A percentile compares a stretch with the other conserved stretches of the same genome.
These are phyloP conservation scores for Phoenicopterus ruber DNA, from an alignment of 2,113 vertebrate species.

Conservation along the genomic window DNA sequence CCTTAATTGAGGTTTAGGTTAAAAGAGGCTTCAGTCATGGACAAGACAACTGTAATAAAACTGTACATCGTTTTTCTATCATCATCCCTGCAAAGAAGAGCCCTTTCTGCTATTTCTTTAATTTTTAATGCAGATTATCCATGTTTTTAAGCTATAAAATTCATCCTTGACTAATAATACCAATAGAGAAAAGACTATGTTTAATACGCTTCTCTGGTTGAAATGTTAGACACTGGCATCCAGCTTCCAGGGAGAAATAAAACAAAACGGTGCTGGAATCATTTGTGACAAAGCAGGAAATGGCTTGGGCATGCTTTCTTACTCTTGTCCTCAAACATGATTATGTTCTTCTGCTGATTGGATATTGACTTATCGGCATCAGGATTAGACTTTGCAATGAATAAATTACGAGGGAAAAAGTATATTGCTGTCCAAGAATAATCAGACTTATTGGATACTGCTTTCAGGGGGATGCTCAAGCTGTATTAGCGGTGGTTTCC, in stretches of 20 bases:
- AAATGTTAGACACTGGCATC: background rate
- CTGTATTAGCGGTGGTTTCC: background rate
- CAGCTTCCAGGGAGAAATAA: constrained; percentile 20
- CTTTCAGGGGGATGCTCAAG: background rate
- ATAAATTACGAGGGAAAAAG: constrained; percentile 31
- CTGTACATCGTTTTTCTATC: background rate
- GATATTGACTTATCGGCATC: background rate
- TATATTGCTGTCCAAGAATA: constrained; percentile 6
- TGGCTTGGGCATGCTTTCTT: constrained; percentile 23
- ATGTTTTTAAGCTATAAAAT: constrained; percentile 3
- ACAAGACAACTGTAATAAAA: background rate
- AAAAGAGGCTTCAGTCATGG: background rate
- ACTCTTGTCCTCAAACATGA: constrained; percentile 11
- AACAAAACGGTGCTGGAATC: background rate
- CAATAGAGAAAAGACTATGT: constrained; percentile 2
- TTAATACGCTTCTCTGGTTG: constrained; percentile 18
- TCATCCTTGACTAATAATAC: constrained; percentile 39
- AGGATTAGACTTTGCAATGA: constrained; percentile 40
- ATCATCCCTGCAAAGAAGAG: background rate
- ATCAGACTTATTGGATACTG: background rate
- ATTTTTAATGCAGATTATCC: constrained; percentile 22
- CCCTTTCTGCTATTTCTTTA: background rate
- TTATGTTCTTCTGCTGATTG: constrained; percentile 12
- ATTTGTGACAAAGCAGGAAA: constrained; percentile 54
- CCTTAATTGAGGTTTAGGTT: background rate